These are phyloP conservation scores for Drosophila willistoni DNA, from an alignment of 1,140 invertebrate genomes.

Conservation along the genomic window DNA sequence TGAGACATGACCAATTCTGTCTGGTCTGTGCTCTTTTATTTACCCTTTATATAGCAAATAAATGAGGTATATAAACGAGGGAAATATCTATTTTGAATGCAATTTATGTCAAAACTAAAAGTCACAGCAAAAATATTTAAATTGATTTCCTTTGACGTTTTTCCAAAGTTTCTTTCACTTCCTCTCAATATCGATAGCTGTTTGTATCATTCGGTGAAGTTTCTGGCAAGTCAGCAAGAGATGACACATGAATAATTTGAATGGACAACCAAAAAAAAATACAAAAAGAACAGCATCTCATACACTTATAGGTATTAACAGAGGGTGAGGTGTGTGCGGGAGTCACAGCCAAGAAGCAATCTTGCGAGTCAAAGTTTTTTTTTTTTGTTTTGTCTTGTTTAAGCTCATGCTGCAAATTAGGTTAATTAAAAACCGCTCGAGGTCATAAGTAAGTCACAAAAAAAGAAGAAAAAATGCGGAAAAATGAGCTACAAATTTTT, in stretches of 20 bases:
- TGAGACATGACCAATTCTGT: background rate
- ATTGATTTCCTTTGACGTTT: background rate
- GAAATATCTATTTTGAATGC: too few species aligned
- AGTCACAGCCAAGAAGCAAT: slow-evolving; percentile 37
- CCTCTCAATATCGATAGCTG: background rate
- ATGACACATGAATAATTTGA: slow-evolving; percentile 41
- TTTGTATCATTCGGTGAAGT: background rate
- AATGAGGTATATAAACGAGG: background rate
- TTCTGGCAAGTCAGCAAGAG: slow-evolving; percentile 2
- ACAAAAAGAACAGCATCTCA: background rate
- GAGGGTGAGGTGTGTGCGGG: too few species aligned
- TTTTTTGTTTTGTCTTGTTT: background rate
- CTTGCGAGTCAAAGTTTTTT: slow-evolving; percentile 59
- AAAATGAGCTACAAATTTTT: slow-evolving; percentile 18
- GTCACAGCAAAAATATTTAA: background rate
- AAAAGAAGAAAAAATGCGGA: slow-evolving; percentile 25
- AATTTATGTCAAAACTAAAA: background rate
- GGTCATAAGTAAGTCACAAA: slow-evolving; percentile 61
- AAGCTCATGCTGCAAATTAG: slow-evolving; percentile 69
- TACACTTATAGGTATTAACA: too few species aligned
- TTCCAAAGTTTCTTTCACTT: background rate
- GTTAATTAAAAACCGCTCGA: slow-evolving; percentile 79
- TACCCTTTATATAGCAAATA: background rate
- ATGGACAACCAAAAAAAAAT: slow-evolving; percentile 20
- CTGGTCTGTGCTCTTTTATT: background rate